Evolutionary conservation across 2,113 vertebrate genomes (phyloP).

Genomic region (Syrmaticus mikado): DNA sequence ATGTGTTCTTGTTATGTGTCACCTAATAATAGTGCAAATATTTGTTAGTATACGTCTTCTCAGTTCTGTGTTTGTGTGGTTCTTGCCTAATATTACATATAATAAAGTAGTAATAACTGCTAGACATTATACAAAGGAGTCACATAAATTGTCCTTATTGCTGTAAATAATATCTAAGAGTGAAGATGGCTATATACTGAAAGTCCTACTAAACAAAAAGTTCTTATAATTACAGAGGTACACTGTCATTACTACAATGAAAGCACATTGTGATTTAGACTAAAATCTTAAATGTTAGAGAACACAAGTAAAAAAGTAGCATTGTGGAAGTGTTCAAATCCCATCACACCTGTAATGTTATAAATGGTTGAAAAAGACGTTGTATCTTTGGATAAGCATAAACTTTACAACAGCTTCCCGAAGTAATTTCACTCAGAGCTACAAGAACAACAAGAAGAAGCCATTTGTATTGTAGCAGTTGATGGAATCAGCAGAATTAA

Average conservation of each 20-base stretch:
- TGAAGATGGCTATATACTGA: not conserved
- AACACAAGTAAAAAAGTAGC: conserved; percentile 5
- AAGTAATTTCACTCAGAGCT: conserved; percentile 2
- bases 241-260: not conserved
- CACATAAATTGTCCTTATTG: not conserved
- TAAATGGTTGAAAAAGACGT: not conserved
- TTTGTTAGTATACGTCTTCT: not conserved
- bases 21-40: not conserved
- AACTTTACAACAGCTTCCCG: not conserved
- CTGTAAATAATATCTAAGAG: not conserved
- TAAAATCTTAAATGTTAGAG: not conserved
- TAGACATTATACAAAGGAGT: not conserved
- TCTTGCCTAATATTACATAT: not conserved
- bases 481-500: not conserved
- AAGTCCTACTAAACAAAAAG: not conserved
- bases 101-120: not conserved
- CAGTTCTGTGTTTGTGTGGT: not conserved
- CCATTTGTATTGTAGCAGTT: not conserved
- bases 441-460: not conserved
- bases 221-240: not conserved
- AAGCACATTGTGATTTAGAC: not conserved
- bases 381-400: conserved; percentile 3
- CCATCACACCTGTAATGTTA: conserved; percentile 12
- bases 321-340: not conserved
- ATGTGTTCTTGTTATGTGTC: not conserved